Percentiles rank a stretch among this genome's conserved stretches.
phyloP scores from a whole-genome alignment of 2,113 vertebrate species.

The Burhinus oedicnemus region DNA sequence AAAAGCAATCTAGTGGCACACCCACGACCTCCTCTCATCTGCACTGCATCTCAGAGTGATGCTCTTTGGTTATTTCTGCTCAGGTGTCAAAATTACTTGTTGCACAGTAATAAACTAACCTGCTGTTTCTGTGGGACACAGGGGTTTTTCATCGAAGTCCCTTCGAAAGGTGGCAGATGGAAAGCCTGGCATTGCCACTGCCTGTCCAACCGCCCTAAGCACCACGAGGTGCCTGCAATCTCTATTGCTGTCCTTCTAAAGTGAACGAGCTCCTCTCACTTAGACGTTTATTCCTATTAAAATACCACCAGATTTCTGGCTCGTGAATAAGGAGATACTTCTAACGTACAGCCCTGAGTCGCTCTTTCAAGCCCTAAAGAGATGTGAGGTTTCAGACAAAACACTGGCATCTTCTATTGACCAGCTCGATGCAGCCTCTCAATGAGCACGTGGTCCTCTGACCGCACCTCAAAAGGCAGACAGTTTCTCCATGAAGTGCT shows the following conservation, averaged over 20 bases:
- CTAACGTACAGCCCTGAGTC: neutral
- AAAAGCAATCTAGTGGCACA: neutral
- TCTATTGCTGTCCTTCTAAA: neutral
- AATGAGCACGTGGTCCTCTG: neutral
- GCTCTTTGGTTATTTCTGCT: neutral
- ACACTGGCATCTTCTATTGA: neutral
- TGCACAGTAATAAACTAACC: neutral
- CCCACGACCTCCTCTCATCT: neutral
- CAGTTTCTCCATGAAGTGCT: neutral
- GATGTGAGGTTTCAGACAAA: neutral
- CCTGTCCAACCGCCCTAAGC: neutral
- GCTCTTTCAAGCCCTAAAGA: neutral
- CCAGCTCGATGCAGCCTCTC: neutral
- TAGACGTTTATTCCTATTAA: neutral
- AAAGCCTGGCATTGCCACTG: fast-evolving
- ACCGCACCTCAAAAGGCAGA: neutral
- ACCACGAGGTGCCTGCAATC: neutral
- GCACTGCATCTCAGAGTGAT: neutral
- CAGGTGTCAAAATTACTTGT: neutral
- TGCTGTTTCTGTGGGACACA: neutral
- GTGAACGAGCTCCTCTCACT: neutral
- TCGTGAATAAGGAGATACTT: neutral
- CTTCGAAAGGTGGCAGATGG: neutral
- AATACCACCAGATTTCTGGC: neutral
- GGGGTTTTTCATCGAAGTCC: neutral